Percentiles rank a stretch among this genome's conserved stretches.
phyloP scores from a whole-genome alignment of 2,113 vertebrate genomes.

The Pseudopodoces humilis region DNA sequence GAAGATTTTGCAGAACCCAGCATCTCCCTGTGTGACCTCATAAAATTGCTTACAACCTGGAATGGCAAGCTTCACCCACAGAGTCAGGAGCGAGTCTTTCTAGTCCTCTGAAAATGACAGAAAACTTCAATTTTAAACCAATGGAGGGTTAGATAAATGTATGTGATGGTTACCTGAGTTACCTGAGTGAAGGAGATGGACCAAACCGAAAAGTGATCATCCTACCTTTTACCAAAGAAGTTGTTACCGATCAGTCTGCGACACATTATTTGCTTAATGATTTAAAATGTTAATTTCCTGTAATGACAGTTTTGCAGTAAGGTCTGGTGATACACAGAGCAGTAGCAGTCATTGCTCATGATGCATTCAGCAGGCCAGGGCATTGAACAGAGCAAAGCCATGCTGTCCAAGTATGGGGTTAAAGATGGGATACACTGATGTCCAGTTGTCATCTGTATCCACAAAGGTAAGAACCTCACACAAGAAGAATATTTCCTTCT shows the following conservation, averaged over 20 bases:
- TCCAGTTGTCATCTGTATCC: rapidly evolving
- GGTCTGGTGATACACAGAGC: not conserved
- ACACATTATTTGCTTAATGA: not conserved
- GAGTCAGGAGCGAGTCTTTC: not conserved
- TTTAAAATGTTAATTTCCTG: not conserved
- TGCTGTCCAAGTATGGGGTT: not conserved
- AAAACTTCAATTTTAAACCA: not conserved
- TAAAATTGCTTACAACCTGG: not conserved
- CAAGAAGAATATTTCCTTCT: not conserved
- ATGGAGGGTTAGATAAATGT: not conserved
- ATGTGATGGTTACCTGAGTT: not conserved
- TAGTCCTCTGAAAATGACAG: not conserved
- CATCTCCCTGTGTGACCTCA: not conserved
- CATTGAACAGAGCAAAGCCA: not conserved
- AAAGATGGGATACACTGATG: not conserved
- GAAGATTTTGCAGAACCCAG: not conserved
- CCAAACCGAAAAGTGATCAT: not conserved
- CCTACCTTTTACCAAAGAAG: not conserved
- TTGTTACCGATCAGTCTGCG: rapidly evolving
- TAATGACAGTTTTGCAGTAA: not conserved
- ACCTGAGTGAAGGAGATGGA: not conserved
- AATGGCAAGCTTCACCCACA: not conserved
- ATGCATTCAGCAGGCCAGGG: not conserved
- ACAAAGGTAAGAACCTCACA: not conserved
- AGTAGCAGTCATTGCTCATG: not conserved